Evolutionary conservation across 2,888 invertebrate genomes (phyloP), one percentile per base, ranked within the genome.

Genomic region (Sinodicranocentrus sp.): DNA sequence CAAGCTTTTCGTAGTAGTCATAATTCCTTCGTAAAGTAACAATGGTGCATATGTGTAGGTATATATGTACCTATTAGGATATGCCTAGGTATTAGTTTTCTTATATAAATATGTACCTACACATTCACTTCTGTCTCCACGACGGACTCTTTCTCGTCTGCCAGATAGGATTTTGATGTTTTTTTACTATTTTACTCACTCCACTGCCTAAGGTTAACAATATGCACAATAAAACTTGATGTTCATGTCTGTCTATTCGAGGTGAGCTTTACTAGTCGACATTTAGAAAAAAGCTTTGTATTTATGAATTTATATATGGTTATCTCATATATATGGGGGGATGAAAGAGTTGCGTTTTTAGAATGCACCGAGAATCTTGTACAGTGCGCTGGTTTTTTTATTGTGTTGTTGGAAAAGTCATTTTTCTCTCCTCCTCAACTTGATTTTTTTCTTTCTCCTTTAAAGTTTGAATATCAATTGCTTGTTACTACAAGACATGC

Each of bases 191-290:
- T 78, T 78, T 78, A 70, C 77, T 57, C 54, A 57, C 23, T 76
- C 33, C 33, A 76, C 59, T 78, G 77, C 44, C 77, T 70, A 13
- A 70, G 77, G 71, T 78, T 78, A 78, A 78, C 63, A 43, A 44
- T 70, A 78, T 78, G 70, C 78, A 70, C 70, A 78, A 70, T 78
- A 78, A 70, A 78, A 78, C 23, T 33, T 48, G 48, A 52, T 10
- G 43, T 77, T 78, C 52, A 65, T 67, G 67, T 65, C 65, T 57
- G 43, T 44, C 26, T 39, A 44, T 5, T 72, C 19, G 48, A 15
- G 48, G 3, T 33, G 3, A 10, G 33, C 5, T 33, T 33, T 33
- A 33, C 33, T 33, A 33, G 33, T 33, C 10, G 33, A 33, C 3
- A 10, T 33, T 3, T 6, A 33, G 10, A 33, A 33, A 33, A 33